These are phyloP conservation scores for Sphenopsis melanotis DNA, from an alignment of 2,797 vertebrate genomes.

Conservation along the genomic window DNA sequence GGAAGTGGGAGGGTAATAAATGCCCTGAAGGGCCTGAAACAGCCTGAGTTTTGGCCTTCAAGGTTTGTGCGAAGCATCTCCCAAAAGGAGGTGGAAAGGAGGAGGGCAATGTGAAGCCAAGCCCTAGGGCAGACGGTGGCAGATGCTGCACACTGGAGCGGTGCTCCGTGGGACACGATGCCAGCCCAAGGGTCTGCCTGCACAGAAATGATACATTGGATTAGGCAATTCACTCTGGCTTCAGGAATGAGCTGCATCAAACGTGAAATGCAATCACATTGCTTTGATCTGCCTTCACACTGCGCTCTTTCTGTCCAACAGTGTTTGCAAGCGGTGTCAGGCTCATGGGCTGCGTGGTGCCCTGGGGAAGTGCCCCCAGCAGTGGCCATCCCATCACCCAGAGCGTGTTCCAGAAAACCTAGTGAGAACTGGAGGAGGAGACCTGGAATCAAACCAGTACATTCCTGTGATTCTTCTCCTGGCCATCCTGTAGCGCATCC, in stretches of 20 bases:
- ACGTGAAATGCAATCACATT: slow-evolving; percentile 37
- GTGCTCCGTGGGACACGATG: neutral
- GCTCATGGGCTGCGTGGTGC: fast-evolving
- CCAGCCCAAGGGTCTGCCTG: slow-evolving; percentile 59
- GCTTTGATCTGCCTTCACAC: slow-evolving; percentile 42
- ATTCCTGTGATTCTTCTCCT: neutral
- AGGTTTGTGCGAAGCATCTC: neutral
- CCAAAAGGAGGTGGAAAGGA: slow-evolving; percentile 16
- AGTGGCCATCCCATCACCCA: neutral
- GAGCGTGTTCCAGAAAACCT: neutral
- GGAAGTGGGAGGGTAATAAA: neutral
- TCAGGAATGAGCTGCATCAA: slow-evolving; percentile 42
- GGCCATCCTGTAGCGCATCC: fast-evolving
- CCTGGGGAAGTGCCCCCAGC: neutral
- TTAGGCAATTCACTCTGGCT: slow-evolving; percentile 54
- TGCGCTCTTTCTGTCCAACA: neutral
- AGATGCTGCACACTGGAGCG: slow-evolving; percentile 57
- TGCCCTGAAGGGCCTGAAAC: neutral
- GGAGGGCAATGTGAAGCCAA: slow-evolving; percentile 18
- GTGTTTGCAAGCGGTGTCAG: fast-evolving
- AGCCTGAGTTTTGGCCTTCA: neutral
- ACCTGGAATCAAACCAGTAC: neutral
- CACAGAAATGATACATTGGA: slow-evolving; percentile 57
- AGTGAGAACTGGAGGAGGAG: neutral
- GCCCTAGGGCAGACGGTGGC: slow-evolving; percentile 40